Evolutionary conservation across 2,113 vertebrate genomes (phyloP), one percentile per base, ranked within the genome.

Genomic region (Engystomops pustulosus): DNA sequence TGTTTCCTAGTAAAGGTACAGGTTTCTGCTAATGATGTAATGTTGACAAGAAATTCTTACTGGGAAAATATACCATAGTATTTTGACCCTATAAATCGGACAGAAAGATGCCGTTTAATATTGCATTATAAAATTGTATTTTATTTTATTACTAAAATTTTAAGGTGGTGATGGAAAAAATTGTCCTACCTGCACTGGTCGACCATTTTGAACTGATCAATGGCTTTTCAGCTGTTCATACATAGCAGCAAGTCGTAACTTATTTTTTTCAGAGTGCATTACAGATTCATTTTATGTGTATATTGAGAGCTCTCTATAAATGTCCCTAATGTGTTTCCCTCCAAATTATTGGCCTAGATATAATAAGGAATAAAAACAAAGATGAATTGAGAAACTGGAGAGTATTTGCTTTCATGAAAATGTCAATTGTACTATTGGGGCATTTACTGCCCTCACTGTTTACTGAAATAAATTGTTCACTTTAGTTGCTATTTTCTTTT

Each of bases 291-390:
- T 38, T 78, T 78, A 60, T 60, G 75, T 78, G 75, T 78, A 55
- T 78, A 78, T 78, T 55, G 34, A 78, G 75, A 78, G 51, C 75
- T 55, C 74, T 60, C 75, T 78, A 53, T 78, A 78, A 53, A 78
- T 78, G 75, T 78, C 75, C 53, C 51, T 78, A 55, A 78, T 78
- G 75, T 80, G 58, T 80, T 80, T 79, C 76, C 78, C 78, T 80
- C 44, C 78, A 65, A 67, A 67, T 67, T 80, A 80, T 67, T 80
- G 78, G 60, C 62, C 62, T 81, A 81, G 60, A 81, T 81, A 81
- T 68, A 69, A 51, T 81, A 81, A 81, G 45, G 79, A 81, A 81
- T 69, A 81, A 81, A 81, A 81, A n/a, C 62, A 27, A 81, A 81
- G 65, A 81, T 81, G 79, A 51, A 68, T 70, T 68, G 45, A 69